A percentile compares a stretch with the other conserved stretches of the same genome.
These are phyloP conservation scores for Pissodes strobi DNA, from an alignment of 1,140 invertebrate species.

Conservation along the genomic window DNA sequence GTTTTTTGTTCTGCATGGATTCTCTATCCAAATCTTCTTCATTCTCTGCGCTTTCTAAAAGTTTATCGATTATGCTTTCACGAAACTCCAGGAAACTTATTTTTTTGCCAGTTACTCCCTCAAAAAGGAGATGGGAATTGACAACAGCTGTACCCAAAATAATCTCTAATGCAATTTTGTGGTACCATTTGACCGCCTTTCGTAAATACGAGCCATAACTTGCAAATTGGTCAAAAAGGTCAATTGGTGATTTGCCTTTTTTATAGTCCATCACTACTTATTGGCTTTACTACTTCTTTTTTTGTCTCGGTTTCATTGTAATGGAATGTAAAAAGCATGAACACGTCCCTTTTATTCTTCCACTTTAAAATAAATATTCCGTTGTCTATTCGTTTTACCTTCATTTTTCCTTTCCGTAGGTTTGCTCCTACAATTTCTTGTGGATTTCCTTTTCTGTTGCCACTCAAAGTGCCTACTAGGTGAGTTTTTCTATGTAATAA, in stretches of 20 bases:
- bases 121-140: too few species aligned
- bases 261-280: too few species aligned
- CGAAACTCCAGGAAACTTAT: too few species aligned
- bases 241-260: slow-evolving; percentile 25
- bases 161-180: slow-evolving; percentile 51
- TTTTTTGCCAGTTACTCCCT: too few species aligned
- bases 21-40: too few species aligned
- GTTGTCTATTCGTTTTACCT: slow-evolving; percentile 40
- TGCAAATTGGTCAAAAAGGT: slow-evolving; percentile 54
- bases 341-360: slow-evolving; percentile 50
- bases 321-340: slow-evolving; percentile 53
- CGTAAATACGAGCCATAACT: slow-evolving; percentile 49
- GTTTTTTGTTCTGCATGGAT: too few species aligned
- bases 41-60: too few species aligned
- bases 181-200: slow-evolving; percentile 54
- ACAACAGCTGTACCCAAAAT: slow-evolving; percentile 28
- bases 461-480: slow-evolving; percentile 55
- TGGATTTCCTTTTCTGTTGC: slow-evolving; percentile 49
- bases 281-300: too few species aligned
- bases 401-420: slow-evolving; percentile 49
- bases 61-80: too few species aligned
- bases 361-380: slow-evolving; percentile 56
- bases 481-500: slow-evolving; percentile 49
- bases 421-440: slow-evolving; percentile 47
- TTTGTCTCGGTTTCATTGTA: too few species aligned